phyloP scores from a whole-genome alignment of 2,888 invertebrate species.

The Trimorus sp. region DNA sequence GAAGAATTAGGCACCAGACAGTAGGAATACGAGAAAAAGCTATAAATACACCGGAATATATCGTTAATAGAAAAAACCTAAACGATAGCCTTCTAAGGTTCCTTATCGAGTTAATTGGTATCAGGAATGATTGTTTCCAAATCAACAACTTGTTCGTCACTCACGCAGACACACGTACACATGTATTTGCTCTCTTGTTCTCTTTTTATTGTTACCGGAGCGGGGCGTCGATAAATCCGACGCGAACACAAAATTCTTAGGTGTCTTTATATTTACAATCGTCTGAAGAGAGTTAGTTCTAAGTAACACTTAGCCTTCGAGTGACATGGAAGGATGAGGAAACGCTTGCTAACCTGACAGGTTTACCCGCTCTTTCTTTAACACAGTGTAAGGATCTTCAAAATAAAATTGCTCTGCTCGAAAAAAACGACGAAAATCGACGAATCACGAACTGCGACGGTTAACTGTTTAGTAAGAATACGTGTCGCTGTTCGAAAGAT shows the following conservation, averaged over 20 bases:
- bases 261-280: too few species aligned
- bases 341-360: too few species aligned
- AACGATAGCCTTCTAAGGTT: conserved; percentile 51
- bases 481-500: too few species aligned
- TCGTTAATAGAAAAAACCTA: conserved; percentile 63
- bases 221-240: conserved; percentile 46
- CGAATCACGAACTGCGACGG: too few species aligned
- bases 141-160: conserved; percentile 53
- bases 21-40: conserved; percentile 67
- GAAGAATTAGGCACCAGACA: conserved; percentile 66
- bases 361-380: too few species aligned
- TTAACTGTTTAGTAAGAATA: too few species aligned
- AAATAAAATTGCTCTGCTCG: too few species aligned
- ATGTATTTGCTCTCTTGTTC: too few species aligned
- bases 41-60: conserved; percentile 67
- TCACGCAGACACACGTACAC: neutral
- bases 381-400: too few species aligned
- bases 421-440: too few species aligned
- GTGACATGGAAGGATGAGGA: conserved; percentile 1
- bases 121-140: conserved; percentile 66
- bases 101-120: conserved; percentile 63
- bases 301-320: conserved; percentile 45
- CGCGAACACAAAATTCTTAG: conserved; percentile 10
- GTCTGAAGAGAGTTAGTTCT: conserved; percentile 15
- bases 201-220: conserved; percentile 11